Evolutionary conservation across 2,888 invertebrate genomes (phyloP), one percentile per base, ranked within the genome.

Genomic region (Mycogona germanica): DNA sequence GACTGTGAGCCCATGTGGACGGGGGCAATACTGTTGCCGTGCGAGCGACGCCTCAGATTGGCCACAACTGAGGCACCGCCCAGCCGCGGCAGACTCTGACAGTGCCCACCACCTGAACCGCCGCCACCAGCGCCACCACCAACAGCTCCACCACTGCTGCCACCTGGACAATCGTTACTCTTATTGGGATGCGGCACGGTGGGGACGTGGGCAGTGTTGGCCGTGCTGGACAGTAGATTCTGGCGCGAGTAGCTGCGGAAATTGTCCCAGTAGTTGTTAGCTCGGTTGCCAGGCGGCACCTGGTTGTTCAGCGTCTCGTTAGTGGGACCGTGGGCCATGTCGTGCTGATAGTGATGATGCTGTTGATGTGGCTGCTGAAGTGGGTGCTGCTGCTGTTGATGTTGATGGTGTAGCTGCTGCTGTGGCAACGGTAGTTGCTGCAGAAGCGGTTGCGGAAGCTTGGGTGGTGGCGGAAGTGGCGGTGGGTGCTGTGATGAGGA

Each of bases 201-300:
- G n/a, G n/a, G n/a, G n/a, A n/a, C n/a, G n/a, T n/a, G n/a, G n/a
- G n/a, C n/a, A n/a, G n/a, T n/a, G n/a, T n/a, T n/a, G 30, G 56
- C 50, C 9, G 51, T 55, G 0, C 60, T 55, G 12, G 61, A 55
- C 21, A 89, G 76, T 55, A 88, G 77, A 70, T 89, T 89, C 73
- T 89, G 89, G 51, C 88, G 80, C 35, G 89, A 88, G 70, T 89
- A 88, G 68, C 88, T 88, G 73, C 87, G 75, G 70, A 91, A 89
- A 72, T 91, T 89, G 68, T 91, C 89, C 87, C 87, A 89, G 71
- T 89, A 91, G 72, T 91, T 91, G 70, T 91, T 91, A 53, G 88
- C 87, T 60, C 89, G 75, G 70, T 86, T 87, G 28, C 89, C 88
- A 32, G 89, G 89, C 37, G 87, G 84, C 51, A 89, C 88, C 73